phyloP scores from a whole-genome alignment of 2,113 vertebrate species.

The Heterochromis multidens region DNA sequence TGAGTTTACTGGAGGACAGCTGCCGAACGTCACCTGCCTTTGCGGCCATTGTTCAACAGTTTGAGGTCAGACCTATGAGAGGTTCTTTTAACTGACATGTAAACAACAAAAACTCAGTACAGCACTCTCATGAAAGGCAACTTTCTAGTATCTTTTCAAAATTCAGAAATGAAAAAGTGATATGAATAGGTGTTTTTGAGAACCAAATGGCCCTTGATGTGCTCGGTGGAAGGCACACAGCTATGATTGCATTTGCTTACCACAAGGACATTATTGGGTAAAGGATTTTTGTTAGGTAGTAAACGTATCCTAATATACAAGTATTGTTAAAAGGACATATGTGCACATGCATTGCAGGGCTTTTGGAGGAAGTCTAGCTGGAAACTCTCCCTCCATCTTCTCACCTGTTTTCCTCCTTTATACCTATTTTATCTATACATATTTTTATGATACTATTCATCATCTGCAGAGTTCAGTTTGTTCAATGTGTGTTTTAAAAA shows the following conservation, averaged over 20 bases:
- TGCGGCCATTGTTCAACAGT: slow-evolving; percentile 77
- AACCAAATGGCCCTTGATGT: neutral
- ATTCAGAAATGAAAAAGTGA: no score
- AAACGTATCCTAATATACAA: neutral
- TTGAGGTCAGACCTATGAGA: slow-evolving; percentile 81
- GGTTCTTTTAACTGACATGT: neutral
- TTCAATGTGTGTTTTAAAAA: neutral
- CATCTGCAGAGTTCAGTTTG: neutral
- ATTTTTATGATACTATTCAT: neutral
- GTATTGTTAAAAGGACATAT: neutral
- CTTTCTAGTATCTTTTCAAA: no score
- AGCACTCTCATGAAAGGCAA: neutral
- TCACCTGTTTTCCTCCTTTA: no score
- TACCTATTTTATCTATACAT: no score
- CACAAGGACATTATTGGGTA: neutral
- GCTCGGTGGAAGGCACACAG: neutral
- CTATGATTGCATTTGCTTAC: neutral
- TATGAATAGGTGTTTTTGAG: neutral
- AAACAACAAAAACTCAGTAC: neutral
- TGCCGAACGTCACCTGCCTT: slow-evolving; percentile 79
- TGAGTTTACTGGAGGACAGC: slow-evolving; percentile 83
- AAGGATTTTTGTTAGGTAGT: neutral
- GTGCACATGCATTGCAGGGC: neutral
- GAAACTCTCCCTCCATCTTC: no score
- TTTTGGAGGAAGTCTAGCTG: neutral